phyloP scores from a whole-genome alignment of 2,113 vertebrate genomes.

The Nothocercus julius region DNA sequence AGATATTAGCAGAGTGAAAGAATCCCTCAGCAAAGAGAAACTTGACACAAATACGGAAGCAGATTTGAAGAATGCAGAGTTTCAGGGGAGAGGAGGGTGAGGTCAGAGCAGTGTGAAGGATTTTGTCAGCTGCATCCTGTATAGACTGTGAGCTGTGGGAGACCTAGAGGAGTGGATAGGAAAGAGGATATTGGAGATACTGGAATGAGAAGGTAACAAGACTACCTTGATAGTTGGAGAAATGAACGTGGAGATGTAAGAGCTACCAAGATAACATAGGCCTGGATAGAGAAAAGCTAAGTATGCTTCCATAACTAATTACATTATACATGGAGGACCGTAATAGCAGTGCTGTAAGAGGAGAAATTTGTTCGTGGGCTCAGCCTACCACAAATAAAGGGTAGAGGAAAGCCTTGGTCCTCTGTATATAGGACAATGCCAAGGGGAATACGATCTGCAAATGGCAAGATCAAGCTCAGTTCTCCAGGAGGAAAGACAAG shows the following conservation, averaged over 20 bases:
- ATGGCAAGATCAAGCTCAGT: rapidly evolving
- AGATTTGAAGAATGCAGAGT: neutral
- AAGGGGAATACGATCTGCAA: neutral
- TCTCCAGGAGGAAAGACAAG: neutral
- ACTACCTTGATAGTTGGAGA: neutral
- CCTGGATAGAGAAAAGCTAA: neutral
- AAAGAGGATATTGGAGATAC: neutral
- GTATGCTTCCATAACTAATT: rapidly evolving
- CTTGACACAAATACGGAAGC: neutral
- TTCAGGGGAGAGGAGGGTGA: rapidly evolving
- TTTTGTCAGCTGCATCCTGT: neutral
- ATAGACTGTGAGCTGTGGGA: neutral
- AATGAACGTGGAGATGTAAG: neutral
- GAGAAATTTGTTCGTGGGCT: neutral
- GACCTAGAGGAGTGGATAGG: neutral
- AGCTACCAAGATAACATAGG: neutral
- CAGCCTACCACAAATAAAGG: neutral
- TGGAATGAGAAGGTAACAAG: neutral
- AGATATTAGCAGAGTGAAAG: neutral
- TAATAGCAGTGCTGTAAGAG: neutral
- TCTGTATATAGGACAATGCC: neutral
- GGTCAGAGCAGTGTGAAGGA: neutral
- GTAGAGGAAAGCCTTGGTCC: neutral
- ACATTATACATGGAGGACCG: neutral
- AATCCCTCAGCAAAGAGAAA: neutral